Percentiles rank a stretch among this genome's conserved stretches.
These are phyloP conservation scores for Chaenocephalus aceratus DNA, from an alignment of 2,113 vertebrate species.

Conservation along the genomic window DNA sequence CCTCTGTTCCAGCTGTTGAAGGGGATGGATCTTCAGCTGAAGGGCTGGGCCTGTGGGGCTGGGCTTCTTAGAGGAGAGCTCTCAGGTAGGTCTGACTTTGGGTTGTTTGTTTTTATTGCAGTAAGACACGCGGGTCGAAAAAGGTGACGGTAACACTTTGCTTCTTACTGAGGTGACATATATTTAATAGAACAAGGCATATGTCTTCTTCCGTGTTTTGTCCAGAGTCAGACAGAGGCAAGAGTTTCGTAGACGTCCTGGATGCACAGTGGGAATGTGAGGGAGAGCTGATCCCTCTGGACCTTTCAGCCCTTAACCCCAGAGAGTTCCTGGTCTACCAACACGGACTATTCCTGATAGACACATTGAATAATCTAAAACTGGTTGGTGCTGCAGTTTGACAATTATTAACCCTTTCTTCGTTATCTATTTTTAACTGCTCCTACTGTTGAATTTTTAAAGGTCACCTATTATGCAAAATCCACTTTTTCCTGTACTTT, in stretches of 20 bases:
- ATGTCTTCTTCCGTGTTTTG: slow-evolving; percentile 26
- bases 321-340: slow-evolving; percentile 89
- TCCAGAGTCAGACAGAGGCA: slow-evolving; percentile 54
- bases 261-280: slow-evolving; percentile 81
- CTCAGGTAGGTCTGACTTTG: slow-evolving; percentile 30
- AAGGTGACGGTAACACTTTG: not conserved
- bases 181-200: not conserved
- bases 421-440: not conserved
- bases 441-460: not conserved
- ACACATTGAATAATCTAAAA: slow-evolving; percentile 80
- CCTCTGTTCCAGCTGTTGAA: slow-evolving; percentile 84
- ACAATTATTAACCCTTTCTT: not conserved
- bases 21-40: slow-evolving; percentile 75
- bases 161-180: not conserved
- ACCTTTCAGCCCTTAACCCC: slow-evolving; percentile 79
- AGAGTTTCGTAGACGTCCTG: slow-evolving; percentile 71
- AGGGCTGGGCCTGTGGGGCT: slow-evolving; percentile 48
- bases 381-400: slow-evolving; percentile 76
- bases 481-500: no score
- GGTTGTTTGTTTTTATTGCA: not conserved
- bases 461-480: no score
- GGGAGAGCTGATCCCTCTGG: slow-evolving; percentile 78
- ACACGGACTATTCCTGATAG: slow-evolving; percentile 86
- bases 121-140: not conserved
- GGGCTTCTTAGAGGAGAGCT: slow-evolving; percentile 58